Percentiles rank a stretch among this genome's conserved stretches.
These are phyloP conservation scores for Cryptoleucopteryx plumbea DNA, from an alignment of 2,113 vertebrate species.

Conservation along the genomic window DNA sequence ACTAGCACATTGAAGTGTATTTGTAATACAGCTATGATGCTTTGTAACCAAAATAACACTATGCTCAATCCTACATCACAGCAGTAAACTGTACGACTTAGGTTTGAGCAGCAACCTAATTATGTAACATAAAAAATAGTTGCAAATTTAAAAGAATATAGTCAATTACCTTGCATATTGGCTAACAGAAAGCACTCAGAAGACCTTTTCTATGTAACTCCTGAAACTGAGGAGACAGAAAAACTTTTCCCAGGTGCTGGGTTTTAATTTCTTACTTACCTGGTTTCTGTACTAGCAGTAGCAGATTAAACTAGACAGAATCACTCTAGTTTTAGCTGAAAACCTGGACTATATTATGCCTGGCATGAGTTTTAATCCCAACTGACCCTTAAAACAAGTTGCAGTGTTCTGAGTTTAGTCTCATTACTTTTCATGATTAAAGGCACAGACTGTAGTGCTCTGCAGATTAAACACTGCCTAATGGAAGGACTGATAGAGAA, in stretches of 20 bases:
- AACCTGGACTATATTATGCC: background rate
- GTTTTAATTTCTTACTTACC: background rate
- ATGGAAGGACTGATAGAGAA: background rate
- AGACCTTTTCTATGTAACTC: background rate
- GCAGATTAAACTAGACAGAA: background rate
- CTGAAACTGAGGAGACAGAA: background rate
- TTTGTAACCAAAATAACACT: background rate
- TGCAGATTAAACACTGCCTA: background rate
- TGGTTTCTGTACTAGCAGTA: background rate
- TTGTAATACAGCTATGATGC: background rate
- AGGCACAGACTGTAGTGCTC: fast-evolving
- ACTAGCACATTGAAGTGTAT: background rate
- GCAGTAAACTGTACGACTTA: background rate
- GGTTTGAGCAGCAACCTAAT: background rate
- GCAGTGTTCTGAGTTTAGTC: fast-evolving
- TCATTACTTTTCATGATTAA: background rate
- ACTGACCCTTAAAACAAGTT: background rate
- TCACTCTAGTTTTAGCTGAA: background rate
- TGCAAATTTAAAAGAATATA: background rate
- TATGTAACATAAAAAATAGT: fast-evolving
- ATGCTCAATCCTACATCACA: background rate
- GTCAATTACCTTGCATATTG: background rate
- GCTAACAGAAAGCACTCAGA: background rate
- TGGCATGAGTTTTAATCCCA: background rate
- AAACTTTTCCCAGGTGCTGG: background rate